Conservation (phyloP, 2,113 vertebrate species). For the Platichthys flesus region DNA sequence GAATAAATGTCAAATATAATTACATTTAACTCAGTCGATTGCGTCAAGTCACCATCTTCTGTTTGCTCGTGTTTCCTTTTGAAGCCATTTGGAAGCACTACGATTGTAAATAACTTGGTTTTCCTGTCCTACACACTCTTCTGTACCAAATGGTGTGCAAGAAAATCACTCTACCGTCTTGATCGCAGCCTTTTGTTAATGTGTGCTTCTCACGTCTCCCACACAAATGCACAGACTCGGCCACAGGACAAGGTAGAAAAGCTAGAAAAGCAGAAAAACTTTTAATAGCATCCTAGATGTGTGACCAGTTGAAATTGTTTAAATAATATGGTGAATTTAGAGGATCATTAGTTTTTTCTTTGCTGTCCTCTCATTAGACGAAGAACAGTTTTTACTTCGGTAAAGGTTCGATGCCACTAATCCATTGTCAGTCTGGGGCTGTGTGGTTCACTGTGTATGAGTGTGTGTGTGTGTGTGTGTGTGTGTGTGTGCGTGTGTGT, state of each 20-base stretch:
- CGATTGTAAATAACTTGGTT: slow-evolving; percentile 16
- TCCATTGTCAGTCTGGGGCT: slow-evolving; percentile 7
- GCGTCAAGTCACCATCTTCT: slow-evolving; percentile 22
- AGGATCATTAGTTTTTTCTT: not conserved
- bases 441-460: not conserved
- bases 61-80: slow-evolving; percentile 40
- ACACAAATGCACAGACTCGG: not conserved
- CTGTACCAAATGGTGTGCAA: slow-evolving; percentile 5
- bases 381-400: not conserved
- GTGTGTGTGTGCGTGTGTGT: not conserved
- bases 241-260: not conserved
- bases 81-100: slow-evolving; percentile 23
- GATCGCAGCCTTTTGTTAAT: not conserved
- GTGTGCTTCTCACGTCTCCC: slow-evolving; percentile 8
- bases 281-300: not conserved
- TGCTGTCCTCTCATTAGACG: not conserved
- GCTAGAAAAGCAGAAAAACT: not conserved
- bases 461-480: not conserved
- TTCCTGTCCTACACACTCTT: slow-evolving; percentile 7
- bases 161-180: not conserved
- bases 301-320: not conserved
- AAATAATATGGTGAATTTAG: not conserved
- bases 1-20: not conserved
- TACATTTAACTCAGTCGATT: slow-evolving; percentile 15
- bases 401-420: slow-evolving; percentile 1